Evolutionary conservation across 1,140 invertebrate genomes (phyloP).

Genomic region (Ceratina australensis): DNA sequence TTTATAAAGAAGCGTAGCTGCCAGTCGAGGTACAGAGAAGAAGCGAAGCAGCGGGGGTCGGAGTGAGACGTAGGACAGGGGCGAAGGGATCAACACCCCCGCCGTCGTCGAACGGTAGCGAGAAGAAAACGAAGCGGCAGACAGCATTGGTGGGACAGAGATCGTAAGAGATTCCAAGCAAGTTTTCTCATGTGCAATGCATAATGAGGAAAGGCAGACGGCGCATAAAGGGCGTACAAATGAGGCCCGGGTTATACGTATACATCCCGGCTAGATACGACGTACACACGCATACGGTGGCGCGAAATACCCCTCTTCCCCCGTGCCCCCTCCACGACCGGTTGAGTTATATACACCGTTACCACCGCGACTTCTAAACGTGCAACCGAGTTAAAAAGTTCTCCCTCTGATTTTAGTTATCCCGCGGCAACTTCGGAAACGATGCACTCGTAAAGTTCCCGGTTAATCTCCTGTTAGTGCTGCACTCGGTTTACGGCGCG

Average conservation of each 20-base stretch:
- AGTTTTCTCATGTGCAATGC: slow-evolving; percentile 80
- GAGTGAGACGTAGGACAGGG: background rate
- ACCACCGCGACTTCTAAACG: slow-evolving; percentile 26
- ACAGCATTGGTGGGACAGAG: slow-evolving; percentile 19
- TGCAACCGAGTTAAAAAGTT: slow-evolving; percentile 34
- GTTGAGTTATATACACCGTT: slow-evolving; percentile 6
- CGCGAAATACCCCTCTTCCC: slow-evolving; percentile 27
- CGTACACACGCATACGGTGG: background rate
- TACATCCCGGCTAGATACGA: slow-evolving; percentile 38
- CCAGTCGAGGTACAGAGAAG: slow-evolving; percentile 53
- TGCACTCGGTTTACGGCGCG: background rate
- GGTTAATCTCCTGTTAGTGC: slow-evolving; percentile 29
- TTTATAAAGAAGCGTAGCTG: slow-evolving; percentile 79
- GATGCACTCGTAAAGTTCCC: slow-evolving; percentile 40
- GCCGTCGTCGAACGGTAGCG: slow-evolving; percentile 43
- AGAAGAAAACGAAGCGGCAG: slow-evolving; percentile 36
- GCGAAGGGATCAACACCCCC: slow-evolving; percentile 44
- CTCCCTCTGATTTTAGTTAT: slow-evolving; percentile 36
- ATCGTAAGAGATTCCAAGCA: slow-evolving; percentile 67
- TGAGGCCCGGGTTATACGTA: slow-evolving; percentile 70
- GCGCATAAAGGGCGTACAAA: slow-evolving; percentile 78
- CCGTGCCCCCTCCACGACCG: too few species aligned
- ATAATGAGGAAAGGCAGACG: slow-evolving; percentile 78
- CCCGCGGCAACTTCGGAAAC: slow-evolving; percentile 20
- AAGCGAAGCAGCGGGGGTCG: background rate